These are phyloP conservation scores for Aleiodes testaceus DNA, from an alignment of 2,888 invertebrate genomes.

Conservation along the genomic window DNA sequence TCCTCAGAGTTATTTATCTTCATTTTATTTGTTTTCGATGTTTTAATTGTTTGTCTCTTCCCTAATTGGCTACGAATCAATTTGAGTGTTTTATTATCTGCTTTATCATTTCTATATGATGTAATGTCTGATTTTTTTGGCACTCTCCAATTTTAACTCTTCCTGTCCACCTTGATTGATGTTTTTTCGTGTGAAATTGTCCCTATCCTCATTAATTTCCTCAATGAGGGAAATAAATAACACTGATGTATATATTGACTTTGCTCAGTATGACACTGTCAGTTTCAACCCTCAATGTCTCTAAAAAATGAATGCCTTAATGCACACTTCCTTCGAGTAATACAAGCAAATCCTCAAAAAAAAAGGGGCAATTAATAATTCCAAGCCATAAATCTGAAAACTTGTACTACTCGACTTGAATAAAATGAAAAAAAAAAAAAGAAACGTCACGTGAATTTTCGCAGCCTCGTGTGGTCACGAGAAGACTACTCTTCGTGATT, in stretches of 20 bases:
- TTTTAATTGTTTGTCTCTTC: neutral
- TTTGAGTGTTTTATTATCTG: too few relatives aligned
- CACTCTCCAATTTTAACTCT: neutral
- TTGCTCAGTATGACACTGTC: slow-evolving; percentile 74
- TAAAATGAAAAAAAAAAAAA: neutral
- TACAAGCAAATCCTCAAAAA: neutral
- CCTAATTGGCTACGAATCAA: too few relatives aligned
- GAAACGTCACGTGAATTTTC: slow-evolving; percentile 7
- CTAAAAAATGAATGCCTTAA: slow-evolving; percentile 34
- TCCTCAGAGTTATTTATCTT: neutral
- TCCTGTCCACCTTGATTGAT: neutral
- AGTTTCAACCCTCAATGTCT: slow-evolving; percentile 67
- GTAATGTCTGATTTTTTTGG: neutral
- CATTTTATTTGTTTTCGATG: neutral
- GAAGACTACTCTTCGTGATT: neutral
- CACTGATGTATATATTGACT: slow-evolving; percentile 73
- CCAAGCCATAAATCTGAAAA: neutral
- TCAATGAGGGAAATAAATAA: slow-evolving; percentile 62
- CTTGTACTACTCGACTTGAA: slow-evolving; percentile 22
- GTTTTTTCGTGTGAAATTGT: slow-evolving; percentile 19
- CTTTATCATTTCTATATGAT: too few relatives aligned
- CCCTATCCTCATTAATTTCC: neutral
- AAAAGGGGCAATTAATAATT: too few relatives aligned
- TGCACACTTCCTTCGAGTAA: slow-evolving; percentile 15
- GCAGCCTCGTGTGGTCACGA: slow-evolving; percentile 1